Percentiles rank a stretch among this genome's conserved stretches.
phyloP scores from a whole-genome alignment of 1,140 invertebrate genomes.

The Lutraria rhynchaena region DNA sequence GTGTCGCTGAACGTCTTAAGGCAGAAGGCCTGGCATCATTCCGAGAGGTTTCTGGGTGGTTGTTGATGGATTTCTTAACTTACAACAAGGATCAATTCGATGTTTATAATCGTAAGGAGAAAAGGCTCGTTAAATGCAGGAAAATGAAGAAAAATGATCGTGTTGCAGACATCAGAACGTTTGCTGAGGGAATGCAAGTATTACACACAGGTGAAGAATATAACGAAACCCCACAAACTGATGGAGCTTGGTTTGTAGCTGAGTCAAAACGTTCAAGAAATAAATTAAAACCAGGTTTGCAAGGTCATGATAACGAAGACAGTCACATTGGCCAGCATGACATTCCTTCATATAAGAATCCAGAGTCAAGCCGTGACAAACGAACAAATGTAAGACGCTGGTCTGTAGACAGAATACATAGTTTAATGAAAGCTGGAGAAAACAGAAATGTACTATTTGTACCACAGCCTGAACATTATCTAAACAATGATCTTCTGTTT shows the following conservation, averaged over 20 bases:
- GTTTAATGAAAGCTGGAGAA: background rate
- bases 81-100: constrained; percentile 4
- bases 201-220: too few species aligned
- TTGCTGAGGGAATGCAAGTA: too few species aligned
- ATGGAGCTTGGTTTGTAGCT: too few species aligned
- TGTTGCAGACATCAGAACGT: too few species aligned
- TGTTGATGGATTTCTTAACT: background rate
- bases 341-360: background rate
- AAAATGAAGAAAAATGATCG: background rate
- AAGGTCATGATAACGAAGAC: too few species aligned
- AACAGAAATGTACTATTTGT: constrained; percentile 12
- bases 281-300: too few species aligned
- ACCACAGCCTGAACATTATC: background rate
- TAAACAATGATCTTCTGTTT: constrained; percentile 4
- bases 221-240: too few species aligned
- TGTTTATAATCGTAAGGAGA: background rate
- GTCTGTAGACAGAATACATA: background rate
- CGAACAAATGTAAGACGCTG: background rate
- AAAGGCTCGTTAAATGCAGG: background rate
- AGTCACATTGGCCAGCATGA: background rate
- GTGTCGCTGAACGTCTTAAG: background rate
- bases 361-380: background rate
- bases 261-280: too few species aligned
- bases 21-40: background rate
- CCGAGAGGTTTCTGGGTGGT: background rate